Evolutionary conservation across 2,113 vertebrate species (phyloP).

Genomic region (Falco punctatus): DNA sequence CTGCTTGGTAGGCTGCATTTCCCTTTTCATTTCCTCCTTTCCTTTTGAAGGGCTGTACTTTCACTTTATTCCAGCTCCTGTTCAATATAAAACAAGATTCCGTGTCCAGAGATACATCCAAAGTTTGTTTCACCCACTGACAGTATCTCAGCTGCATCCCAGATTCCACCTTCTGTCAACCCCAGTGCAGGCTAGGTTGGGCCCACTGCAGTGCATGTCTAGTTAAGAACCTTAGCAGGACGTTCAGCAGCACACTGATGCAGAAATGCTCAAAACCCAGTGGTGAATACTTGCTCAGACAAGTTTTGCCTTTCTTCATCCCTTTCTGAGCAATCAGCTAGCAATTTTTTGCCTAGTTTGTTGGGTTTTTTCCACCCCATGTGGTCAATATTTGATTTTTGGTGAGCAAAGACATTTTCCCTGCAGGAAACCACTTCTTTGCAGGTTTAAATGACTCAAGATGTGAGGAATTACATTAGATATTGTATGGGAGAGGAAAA

Average conservation of each 20-base stretch:
- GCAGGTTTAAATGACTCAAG: slow-evolving; percentile 11
- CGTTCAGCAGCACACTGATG: not conserved
- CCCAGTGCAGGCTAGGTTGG: not conserved
- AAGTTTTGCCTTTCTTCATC: not conserved
- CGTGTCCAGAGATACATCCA: not conserved
- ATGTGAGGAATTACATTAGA: slow-evolving; percentile 5
- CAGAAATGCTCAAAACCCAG: not conserved
- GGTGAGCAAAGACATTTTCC: slow-evolving; percentile 15
- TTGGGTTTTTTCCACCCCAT: not conserved
- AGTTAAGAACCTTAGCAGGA: not conserved
- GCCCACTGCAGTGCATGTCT: not conserved
- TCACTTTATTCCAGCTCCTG: not conserved
- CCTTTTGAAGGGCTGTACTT: not conserved
- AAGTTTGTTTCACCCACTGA: not conserved
- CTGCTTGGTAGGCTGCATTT: not conserved
- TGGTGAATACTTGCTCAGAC: not conserved
- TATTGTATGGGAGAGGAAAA: not conserved
- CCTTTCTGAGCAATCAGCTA: not conserved
- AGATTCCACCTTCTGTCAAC: not conserved
- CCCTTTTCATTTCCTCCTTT: not conserved
- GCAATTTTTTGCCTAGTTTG: not conserved
- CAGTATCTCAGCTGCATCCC: not conserved
- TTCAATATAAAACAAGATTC: not conserved
- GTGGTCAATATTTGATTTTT: slow-evolving; percentile 54
- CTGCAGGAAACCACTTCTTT: not conserved